Evolutionary conservation across 2,888 invertebrate genomes (phyloP).

Genomic region (Arenicola marina): DNA sequence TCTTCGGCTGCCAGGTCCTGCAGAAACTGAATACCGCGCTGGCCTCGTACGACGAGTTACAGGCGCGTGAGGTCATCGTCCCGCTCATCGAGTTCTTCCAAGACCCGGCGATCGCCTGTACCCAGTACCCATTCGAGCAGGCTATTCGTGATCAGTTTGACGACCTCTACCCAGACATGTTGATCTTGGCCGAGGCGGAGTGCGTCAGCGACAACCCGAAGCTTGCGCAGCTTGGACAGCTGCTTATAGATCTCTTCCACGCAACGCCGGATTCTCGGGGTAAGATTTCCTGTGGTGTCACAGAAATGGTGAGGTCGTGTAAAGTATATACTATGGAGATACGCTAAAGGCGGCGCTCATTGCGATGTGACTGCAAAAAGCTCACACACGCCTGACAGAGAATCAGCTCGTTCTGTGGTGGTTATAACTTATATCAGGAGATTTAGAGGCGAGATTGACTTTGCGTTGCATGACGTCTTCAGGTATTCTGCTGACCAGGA

Average conservation of each 20-base stretch:
- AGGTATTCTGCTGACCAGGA: conserved; percentile 17
- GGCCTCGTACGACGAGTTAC: conserved; percentile 8
- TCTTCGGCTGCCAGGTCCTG: neutral
- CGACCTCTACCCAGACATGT: neutral
- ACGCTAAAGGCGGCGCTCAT: too few relatives aligned
- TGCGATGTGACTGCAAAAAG: too few relatives aligned
- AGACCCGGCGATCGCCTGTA: too few relatives aligned
- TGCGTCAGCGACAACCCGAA: conserved; percentile 11
- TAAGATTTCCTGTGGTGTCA: too few relatives aligned
- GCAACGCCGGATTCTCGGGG: conserved; percentile 5
- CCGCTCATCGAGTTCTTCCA: conserved; percentile 1
- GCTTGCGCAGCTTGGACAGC: conserved; percentile 2
- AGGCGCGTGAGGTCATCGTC: neutral
- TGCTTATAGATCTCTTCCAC: conserved; percentile 2
- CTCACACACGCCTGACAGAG: too few relatives aligned
- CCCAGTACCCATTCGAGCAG: too few relatives aligned
- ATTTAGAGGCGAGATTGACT: too few relatives aligned
- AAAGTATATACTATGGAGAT: too few relatives aligned
- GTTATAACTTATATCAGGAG: too few relatives aligned
- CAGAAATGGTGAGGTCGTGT: too few relatives aligned
- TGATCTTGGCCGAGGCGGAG: neutral
- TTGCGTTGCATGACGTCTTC: too few relatives aligned
- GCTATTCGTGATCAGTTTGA: neutral
- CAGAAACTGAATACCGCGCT: conserved; percentile 6
- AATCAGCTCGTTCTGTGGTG: too few relatives aligned